These are phyloP conservation scores for Manacus vitellinus DNA, from an alignment of 2,113 vertebrate species.

Conservation along the genomic window DNA sequence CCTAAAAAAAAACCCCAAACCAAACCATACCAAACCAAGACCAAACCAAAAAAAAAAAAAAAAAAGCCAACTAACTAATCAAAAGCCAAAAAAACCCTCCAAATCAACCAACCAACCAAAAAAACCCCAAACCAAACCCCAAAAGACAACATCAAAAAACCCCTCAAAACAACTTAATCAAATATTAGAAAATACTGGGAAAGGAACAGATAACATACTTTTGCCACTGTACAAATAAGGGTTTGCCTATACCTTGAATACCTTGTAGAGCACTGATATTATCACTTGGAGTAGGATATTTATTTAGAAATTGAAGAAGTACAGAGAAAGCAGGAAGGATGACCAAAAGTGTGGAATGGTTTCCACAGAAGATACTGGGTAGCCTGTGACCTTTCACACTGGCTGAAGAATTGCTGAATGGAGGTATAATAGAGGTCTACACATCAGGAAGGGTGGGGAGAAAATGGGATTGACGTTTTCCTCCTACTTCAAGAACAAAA, in stretches of 20 bases:
- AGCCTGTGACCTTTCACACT: background rate
- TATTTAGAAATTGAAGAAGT: background rate
- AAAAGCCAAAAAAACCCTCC: background rate
- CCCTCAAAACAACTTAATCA: background rate
- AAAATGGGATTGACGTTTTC: background rate
- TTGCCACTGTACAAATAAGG: background rate
- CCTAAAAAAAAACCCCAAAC: background rate
- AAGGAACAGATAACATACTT: background rate
- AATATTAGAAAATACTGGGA: background rate
- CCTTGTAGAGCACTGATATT: background rate
- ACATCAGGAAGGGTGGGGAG: background rate
- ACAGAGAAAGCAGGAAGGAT: background rate
- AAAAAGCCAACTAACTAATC: no score
- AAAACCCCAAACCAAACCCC: rapidly evolving
- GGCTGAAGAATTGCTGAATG: background rate
- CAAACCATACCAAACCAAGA: background rate
- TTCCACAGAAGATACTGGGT: background rate
- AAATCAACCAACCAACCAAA: background rate
- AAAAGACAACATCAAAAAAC: background rate
- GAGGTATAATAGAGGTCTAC: background rate
- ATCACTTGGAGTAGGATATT: background rate
- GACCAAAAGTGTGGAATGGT: background rate
- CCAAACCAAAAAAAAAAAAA: background rate
- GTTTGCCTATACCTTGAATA: background rate
- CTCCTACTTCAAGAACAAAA: background rate